These are phyloP conservation scores for Pristionchus maxplancki DNA, from an alignment of 2,888 invertebrate genomes.

Conservation along the genomic window DNA sequence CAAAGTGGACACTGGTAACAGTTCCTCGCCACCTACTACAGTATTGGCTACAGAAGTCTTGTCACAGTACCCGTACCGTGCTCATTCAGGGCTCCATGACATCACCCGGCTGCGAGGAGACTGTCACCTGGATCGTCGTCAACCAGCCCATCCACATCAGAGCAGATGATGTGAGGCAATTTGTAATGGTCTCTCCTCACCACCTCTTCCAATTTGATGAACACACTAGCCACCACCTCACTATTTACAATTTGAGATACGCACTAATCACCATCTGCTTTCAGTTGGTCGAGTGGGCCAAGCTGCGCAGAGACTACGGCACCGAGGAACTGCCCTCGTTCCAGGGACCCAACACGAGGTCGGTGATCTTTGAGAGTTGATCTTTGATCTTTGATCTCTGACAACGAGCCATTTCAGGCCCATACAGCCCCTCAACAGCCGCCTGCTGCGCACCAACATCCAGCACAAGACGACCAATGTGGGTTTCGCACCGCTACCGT, in stretches of 20 bases:
- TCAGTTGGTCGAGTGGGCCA: conserved; percentile 66
- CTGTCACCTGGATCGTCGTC: conserved; percentile 92
- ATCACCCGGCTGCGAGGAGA: conserved; percentile 84
- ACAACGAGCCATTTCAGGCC: conserved; percentile 83
- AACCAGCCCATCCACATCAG: conserved; percentile 98
- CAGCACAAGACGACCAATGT: conserved; percentile 84
- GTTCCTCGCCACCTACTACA: too few relatives aligned
- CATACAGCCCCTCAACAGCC: conserved; percentile 91
- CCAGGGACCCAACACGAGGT: not conserved
- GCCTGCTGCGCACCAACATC: conserved; percentile 95
- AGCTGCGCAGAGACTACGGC: conserved; percentile 59
- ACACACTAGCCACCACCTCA: not conserved
- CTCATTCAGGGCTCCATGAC: conserved; percentile 92
- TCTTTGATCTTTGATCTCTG: too few relatives aligned
- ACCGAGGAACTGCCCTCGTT: conserved; percentile 57
- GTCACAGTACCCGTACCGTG: too few relatives aligned
- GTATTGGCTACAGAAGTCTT: too few relatives aligned
- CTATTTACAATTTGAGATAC: not conserved
- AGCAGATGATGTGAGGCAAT: conserved; percentile 88
- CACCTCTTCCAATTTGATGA: too few relatives aligned
- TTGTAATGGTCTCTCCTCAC: too few relatives aligned
- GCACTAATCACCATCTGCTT: not conserved
- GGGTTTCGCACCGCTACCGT: not conserved
- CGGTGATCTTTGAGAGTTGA: too few relatives aligned
- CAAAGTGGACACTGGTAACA: too few relatives aligned